phyloP scores from a whole-genome alignment of 2,113 vertebrate genomes.

The Cinclus mexicanus region DNA sequence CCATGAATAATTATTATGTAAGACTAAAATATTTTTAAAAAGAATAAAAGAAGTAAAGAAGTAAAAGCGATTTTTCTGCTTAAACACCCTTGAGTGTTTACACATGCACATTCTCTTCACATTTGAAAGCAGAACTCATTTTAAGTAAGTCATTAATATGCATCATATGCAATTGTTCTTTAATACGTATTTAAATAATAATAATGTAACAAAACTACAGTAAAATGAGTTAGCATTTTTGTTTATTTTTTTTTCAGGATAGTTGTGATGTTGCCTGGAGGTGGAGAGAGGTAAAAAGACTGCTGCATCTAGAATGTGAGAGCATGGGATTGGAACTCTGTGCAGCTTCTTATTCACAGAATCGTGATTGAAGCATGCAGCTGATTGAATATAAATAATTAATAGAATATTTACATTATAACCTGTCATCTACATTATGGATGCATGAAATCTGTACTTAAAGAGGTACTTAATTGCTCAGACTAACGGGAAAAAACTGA shows the following conservation, averaged over 20 bases:
- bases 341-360: background rate
- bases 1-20: background rate
- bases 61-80: background rate
- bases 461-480: slow-evolving; percentile 1
- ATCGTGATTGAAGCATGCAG: background rate
- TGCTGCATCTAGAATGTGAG: background rate
- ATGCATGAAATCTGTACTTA: background rate
- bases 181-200: background rate
- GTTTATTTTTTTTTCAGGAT: background rate
- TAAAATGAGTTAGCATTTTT: background rate
- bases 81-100: background rate
- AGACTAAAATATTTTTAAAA: background rate
- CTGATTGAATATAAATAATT: background rate
- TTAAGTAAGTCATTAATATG: background rate
- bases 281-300: background rate
- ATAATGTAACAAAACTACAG: background rate
- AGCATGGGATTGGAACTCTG: background rate
- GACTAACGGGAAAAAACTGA: background rate
- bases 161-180: background rate
- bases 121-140: background rate
- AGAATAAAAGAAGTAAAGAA: background rate
- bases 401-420: slow-evolving; percentile 5
- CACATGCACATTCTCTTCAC: background rate
- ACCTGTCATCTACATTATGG: background rate
- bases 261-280: background rate